Evolutionary conservation across 2,113 vertebrate genomes (phyloP), one percentile per base, ranked within the genome.

Genomic region (Apus apus): DNA sequence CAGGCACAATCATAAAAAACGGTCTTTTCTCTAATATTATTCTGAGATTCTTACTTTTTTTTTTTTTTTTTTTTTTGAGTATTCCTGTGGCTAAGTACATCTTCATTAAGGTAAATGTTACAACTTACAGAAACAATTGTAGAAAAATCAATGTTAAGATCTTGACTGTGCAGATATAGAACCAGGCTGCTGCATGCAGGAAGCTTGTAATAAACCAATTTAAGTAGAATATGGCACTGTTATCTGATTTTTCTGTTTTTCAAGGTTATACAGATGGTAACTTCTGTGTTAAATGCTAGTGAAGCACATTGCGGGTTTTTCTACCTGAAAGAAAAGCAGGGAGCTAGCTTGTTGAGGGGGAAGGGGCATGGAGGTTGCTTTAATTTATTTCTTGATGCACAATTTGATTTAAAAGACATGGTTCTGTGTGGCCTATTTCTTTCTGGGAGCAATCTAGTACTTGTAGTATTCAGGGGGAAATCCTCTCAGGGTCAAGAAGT

Each of bases 1-100:
- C 1, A 48, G 5, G 3, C 1, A 5, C 23, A 48, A 6, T 19
- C 43, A n/a, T 16, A 29, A 34, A 84, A n/a, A 16, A 1, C 2
- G 15, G 5, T 17, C 6, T 50, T 3, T 64, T 65, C 9, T 66
- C 7, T 46, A 58, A 62, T 77, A 15, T 4, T 40, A 13, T 18
- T 45, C 18, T 32, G 6, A 32, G 2, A 13, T 10, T 65, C 5
- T 45, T 76, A 13, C 12, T n/a, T n/a, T n/a, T n/a, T n/a, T n/a
- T n/a, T n/a, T n/a, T n/a, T 18, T 36, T 0, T 11, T 7, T 19
- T 18, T 50, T 58, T 36, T 58, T 0, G 51, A 53, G 8, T 15
- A 15, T 36, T 58, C 5, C 2, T 58, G 7, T 73, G 27, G 15
- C 4, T 45, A 64, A 68, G 13, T 15, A 7, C 0, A 0, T 12